phyloP scores from a whole-genome alignment of 2,113 vertebrate genomes.

The Suricata suricatta region DNA sequence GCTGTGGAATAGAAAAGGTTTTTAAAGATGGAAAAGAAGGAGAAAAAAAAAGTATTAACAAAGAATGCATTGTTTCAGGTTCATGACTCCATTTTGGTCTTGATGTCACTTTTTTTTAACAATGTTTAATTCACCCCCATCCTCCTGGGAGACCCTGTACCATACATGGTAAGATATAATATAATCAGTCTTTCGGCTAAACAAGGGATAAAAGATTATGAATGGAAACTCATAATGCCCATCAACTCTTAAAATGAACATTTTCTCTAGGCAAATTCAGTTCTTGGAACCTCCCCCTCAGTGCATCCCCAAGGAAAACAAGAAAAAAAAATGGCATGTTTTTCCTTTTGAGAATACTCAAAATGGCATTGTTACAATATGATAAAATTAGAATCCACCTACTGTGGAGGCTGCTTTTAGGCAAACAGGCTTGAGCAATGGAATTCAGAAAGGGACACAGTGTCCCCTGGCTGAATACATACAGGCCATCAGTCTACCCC shows the following conservation, averaged over 20 bases:
- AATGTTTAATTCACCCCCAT: not conserved
- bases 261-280: not conserved
- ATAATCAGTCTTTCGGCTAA: not conserved
- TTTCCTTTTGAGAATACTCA: not conserved
- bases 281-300: not conserved
- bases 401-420: not conserved
- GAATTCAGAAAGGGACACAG: no score
- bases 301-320: not conserved
- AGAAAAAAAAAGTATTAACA: not conserved
- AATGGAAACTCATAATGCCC: not conserved
- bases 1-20: not conserved
- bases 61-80: not conserved
- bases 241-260: not conserved
- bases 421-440: no score
- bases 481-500: no score
- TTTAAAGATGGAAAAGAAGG: not conserved
- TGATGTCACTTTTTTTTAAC: not conserved
- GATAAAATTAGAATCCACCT: not conserved
- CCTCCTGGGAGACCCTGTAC: not conserved
- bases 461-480: no score
- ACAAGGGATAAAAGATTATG: not conserved
- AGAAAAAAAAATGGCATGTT: not conserved
- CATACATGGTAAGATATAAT: not conserved
- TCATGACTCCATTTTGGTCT: not conserved
- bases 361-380: not conserved